Evolutionary conservation across 2,113 vertebrate species (phyloP), one percentile per base, ranked within the genome.

Genomic region (Megaleporinus macrocephalus): DNA sequence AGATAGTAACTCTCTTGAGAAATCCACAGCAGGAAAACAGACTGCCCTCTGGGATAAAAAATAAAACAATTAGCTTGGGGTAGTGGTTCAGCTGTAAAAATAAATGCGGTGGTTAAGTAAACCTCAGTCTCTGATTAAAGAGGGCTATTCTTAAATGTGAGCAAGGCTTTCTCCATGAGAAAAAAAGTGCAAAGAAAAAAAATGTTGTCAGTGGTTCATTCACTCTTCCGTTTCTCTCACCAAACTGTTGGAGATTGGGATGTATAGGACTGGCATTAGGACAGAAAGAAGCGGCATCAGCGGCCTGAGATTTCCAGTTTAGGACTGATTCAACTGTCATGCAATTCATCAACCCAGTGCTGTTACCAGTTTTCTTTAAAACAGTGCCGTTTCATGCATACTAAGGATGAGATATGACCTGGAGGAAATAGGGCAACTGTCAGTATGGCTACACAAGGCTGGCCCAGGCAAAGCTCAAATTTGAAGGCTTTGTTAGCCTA

Each of bases 21-120:
- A 76, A 71, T 73, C 13, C 70, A 83, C 12, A 76, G 84, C 86
- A 90, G 89, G 87, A 93, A 92, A 90, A 70, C 62, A 80, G 62
- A 83, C n/a, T 79, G 73, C 87, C 89, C 89, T 87, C 84, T 65
- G 62, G 87, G 88, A 84, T 5, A 36, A 77, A 75, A 26, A 83
- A 82, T 9, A 22, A 63, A 12, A 87, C 89, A 90, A 93, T 92
- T 93, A 92, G 90, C 90, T 86, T 66, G 77, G 10, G 91, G 90
- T 84, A 90, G 91, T 65, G 83, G 88, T 88, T 85, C 62, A 89
- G 88, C 91, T 92, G 90, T 91, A 92, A 93, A 93, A 93, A 93
- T 92, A 92, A 93, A 93, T 84, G 85, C 18, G 27, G 85, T 87
- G 83, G 85, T 90, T 89, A 89, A 92, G 90, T 81, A 88, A 93